Evolutionary conservation across 2,113 vertebrate genomes (phyloP), one percentile per base, ranked within the genome.

Genomic region (Upupa epops): DNA sequence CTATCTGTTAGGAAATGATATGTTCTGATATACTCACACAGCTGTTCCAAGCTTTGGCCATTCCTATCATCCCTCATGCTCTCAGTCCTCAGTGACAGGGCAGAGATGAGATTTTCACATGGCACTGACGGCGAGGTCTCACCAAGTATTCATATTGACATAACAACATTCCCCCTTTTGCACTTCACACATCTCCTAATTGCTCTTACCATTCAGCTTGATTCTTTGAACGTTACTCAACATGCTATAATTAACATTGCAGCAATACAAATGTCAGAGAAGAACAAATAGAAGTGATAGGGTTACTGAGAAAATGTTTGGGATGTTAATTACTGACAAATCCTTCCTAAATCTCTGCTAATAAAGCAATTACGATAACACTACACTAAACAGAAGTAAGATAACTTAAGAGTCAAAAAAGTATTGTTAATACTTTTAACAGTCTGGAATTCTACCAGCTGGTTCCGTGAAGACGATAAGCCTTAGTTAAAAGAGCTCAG

Each of bases 161-260:
- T 55, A 78, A 83, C 1, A 4, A 75, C 37, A 17, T 55, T 85
- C 45, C 21, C 5, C 48, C 56, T 84, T 87, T 68, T 78, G 40
- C 72, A 64, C 17, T 64, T 37, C 20, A 55, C 6, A 86, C 42
- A 45, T 52, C 65, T 76, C 28, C 24, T 65, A 85, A 79, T 46
- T 85, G 32, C 20, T 85, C 24, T 79, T 79, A 91, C 49, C 24
- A 25, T 73, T 71, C 25, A 83, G 29, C 31, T 76, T 72, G 36
- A 87, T 89, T 82, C 79, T 69, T 59, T 58, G 46, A 76, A 82
- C 56, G n/a, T 75, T 94, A 85, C 58, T 88, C 46, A 85, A 83
- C 36, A 79, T 83, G 79, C 51, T 76, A 12, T 73, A 87, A 93
- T 75, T 89, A 86, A 69, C 25, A 64, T 4, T 59, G 51, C 37